Base-by-base conservation (phyloP, 2,797 vertebrate genomes). In the Myotis pilosus region DNA sequence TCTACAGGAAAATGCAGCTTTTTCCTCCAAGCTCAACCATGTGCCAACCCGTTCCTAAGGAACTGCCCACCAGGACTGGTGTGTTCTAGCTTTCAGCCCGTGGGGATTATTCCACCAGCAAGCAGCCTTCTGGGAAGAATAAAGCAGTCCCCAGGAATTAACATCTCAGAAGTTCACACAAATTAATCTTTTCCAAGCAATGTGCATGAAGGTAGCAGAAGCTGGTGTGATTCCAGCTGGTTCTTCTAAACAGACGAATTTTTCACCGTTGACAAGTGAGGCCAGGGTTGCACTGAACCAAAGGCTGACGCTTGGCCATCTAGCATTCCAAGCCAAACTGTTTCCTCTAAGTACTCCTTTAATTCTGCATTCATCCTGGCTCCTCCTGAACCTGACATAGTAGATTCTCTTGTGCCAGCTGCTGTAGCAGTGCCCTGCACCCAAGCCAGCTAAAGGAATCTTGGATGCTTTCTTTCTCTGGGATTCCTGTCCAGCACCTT, bases 1-100 rank as follows among this genome's bases (percentile, higher is more conserved):
- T 76, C 94, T 95, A 97, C 97, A 94, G 97, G 98, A 98, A 98
- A 97, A 98, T 95, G 89, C 83, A 62, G 84, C 94, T 90, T 95
- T 68, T 85, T 55, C 53, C 36, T 81, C 66, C 94, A 87, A 22
- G 76, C 82, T 84, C 80, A 96, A 96, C 92, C 76, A 76, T 89
- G 83, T 89, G 30, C 95, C 41, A 93, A 74, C 95, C 85, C 47
- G 4, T 89, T 93, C 95, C 78, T 22, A 30, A 71, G 94, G 97
- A 98, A 55, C 86, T 86, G 49, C 91, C 91, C 86, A 93, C 97
- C 96, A 82, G 94, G 89, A 89, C 91, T 93, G 94, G 87, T 95
- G 87, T 94, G 74, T 71, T 87, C 96, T 96, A 95, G 96, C 90
- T 97, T 97, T 96, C 88, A 94, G 96, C 97, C 95, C 93, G 94